Conservation (phyloP, 2,888 invertebrate species). For the Apeira syringaria region DNA sequence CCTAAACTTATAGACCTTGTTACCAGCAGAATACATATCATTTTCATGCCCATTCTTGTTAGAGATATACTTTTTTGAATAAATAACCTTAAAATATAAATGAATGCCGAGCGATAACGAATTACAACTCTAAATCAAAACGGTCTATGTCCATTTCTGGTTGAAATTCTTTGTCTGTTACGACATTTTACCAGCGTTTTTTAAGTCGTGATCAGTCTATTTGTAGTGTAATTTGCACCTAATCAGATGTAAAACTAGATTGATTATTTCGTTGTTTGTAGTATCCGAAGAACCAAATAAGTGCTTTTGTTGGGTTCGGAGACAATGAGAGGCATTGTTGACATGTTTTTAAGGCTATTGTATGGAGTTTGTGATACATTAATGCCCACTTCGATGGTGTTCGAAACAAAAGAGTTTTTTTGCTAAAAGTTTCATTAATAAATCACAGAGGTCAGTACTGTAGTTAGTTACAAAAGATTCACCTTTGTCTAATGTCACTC, state of each 20-base stretch:
- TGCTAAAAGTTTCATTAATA: conserved; percentile 15
- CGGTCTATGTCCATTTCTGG: conserved; percentile 27
- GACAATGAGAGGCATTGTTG: conserved; percentile 48
- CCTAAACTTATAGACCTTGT: conserved; percentile 43
- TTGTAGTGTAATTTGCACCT: conserved; percentile 81
- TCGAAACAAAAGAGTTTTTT: conserved; percentile 28
- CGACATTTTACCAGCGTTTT: conserved; percentile 29
- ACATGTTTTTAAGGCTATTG: conserved; percentile 35
- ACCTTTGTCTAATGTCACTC: conserved; percentile 2
- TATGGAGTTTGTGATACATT: conserved; percentile 36
- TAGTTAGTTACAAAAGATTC: conserved; percentile 7
- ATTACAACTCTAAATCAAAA: not conserved
- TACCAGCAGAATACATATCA: conserved; percentile 35
- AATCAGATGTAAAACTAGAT: conserved; percentile 80
- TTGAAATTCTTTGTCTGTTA: conserved; percentile 20
- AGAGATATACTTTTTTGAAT: conserved; percentile 43
- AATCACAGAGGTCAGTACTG: conserved; percentile 17
- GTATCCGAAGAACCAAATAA: conserved; percentile 52
- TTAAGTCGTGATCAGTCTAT: conserved; percentile 74
- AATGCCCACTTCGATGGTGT: conserved; percentile 40
- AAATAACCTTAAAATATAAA: conserved; percentile 3
- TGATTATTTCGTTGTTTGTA: conserved; percentile 66
- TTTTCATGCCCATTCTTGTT: conserved; percentile 36
- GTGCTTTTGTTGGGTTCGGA: conserved; percentile 59
- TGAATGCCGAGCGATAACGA: conserved; percentile 15